phyloP scores from a whole-genome alignment of 2,113 vertebrate genomes.

The Podarcis cretensis region DNA sequence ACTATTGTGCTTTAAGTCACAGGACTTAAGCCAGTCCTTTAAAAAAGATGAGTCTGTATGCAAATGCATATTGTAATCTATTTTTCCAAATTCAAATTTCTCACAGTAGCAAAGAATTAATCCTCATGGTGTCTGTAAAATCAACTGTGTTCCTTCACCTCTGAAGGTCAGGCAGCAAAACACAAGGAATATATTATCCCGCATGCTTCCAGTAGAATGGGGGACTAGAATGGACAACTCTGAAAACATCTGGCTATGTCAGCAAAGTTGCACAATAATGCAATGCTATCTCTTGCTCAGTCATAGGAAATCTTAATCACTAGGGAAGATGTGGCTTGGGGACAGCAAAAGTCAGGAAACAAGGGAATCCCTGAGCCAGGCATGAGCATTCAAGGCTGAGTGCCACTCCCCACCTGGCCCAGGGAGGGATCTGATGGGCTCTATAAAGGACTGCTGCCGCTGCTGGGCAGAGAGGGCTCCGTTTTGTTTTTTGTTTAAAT shows the following conservation, averaged over 20 bases:
- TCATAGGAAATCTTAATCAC: background rate
- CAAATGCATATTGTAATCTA: background rate
- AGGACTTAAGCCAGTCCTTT: background rate
- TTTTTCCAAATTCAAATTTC: background rate
- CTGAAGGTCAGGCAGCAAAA: background rate
- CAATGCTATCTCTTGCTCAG: too few species aligned
- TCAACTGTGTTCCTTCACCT: background rate
- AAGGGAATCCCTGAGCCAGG: background rate
- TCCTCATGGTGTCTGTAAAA: background rate
- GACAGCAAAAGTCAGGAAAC: background rate
- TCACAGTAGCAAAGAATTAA: background rate
- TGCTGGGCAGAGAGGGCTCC: too few species aligned
- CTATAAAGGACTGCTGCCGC: too few species aligned
- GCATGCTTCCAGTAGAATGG: background rate
- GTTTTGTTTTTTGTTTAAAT: too few species aligned
- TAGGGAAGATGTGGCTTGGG: background rate
- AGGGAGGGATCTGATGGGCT: too few species aligned
- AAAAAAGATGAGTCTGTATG: background rate
- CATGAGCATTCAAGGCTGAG: background rate
- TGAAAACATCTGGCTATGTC: background rate
- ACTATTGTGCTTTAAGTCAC: too few species aligned
- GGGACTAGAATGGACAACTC: background rate
- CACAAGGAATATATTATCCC: background rate
- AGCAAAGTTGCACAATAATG: too few species aligned
- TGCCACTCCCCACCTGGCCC: background rate